phyloP scores from a whole-genome alignment of 2,797 vertebrate genomes.

The Eutrigla gurnardus region DNA sequence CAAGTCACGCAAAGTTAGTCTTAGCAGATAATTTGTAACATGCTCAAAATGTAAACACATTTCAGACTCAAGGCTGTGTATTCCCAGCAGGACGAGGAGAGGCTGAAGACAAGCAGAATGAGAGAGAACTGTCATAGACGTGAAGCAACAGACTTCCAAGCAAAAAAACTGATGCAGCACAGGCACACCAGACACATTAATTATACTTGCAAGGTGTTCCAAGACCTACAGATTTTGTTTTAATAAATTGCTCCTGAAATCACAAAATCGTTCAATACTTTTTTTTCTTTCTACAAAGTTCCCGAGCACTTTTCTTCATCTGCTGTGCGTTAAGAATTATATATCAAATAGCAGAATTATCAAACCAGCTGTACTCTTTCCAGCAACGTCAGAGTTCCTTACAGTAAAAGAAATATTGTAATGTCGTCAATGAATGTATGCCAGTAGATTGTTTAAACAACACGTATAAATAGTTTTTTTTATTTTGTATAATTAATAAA shows the following conservation, averaged over 20 bases:
- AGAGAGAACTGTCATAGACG: slow-evolving; percentile 59
- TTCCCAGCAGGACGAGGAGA: slow-evolving; percentile 67
- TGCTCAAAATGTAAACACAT: slow-evolving; percentile 85
- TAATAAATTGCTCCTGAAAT: slow-evolving; percentile 60
- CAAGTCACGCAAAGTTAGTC: slow-evolving; percentile 90
- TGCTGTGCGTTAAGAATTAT: slow-evolving; percentile 38
- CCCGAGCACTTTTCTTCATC: slow-evolving; percentile 36
- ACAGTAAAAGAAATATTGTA: slow-evolving; percentile 8
- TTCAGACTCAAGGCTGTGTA: slow-evolving; percentile 79
- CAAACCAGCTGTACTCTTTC: slow-evolving; percentile 17
- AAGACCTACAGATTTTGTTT: slow-evolving; percentile 35
- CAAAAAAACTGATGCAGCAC: slow-evolving; percentile 33
- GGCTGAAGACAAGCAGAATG: slow-evolving; percentile 56
- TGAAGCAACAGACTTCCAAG: slow-evolving; percentile 38
- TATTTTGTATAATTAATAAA: slow-evolving; percentile 11
- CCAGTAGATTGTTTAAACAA: background rate
- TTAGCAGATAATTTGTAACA: slow-evolving; percentile 88
- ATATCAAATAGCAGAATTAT: slow-evolving; percentile 26
- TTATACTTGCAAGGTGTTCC: slow-evolving; percentile 36
- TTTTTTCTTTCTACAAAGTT: slow-evolving; percentile 32
- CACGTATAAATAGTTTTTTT: slow-evolving; percentile 22
- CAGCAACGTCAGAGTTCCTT: slow-evolving; percentile 25
- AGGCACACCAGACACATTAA: slow-evolving; percentile 48
- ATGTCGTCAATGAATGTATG: slow-evolving; percentile 13
- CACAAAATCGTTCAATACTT: slow-evolving; percentile 33